A percentile compares a stretch with the other conserved stretches of the same genome.
Evolutionary conservation across 2,888 invertebrate genomes (phyloP).

Genomic region (Drosophila mimetica): DNA sequence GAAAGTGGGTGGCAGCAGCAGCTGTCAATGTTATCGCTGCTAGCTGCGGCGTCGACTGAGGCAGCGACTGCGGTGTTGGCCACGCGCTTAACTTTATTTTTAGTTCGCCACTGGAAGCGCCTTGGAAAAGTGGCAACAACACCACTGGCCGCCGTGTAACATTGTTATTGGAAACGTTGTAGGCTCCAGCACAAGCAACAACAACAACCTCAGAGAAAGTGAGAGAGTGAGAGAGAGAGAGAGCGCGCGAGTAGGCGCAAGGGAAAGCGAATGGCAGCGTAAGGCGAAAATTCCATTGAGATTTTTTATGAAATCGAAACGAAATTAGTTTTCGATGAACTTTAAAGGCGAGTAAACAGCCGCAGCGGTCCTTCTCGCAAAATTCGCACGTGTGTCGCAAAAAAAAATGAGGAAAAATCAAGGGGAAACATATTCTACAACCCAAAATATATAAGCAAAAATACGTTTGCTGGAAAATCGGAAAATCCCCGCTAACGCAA

Average conservation of each 20-base stretch:
- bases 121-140: slow-evolving; percentile 65
- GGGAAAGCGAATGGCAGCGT: slow-evolving; percentile 76
- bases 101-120: slow-evolving; percentile 75
- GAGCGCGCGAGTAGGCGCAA: slow-evolving; percentile 64
- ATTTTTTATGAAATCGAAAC: slow-evolving; percentile 81
- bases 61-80: slow-evolving; percentile 51
- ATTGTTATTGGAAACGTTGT: slow-evolving; percentile 79
- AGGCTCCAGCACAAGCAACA: slow-evolving; percentile 57
- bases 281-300: slow-evolving; percentile 80
- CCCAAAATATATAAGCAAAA: slow-evolving; percentile 11
- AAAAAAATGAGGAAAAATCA: slow-evolving; percentile 7
- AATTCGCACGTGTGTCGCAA: slow-evolving; percentile 48
- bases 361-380: slow-evolving; percentile 49
- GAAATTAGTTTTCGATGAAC: slow-evolving; percentile 84
- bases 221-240: slow-evolving; percentile 34
- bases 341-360: slow-evolving; percentile 81
- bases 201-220: slow-evolving; percentile 10
- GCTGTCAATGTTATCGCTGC: slow-evolving; percentile 78
- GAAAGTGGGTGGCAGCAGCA: slow-evolving; percentile 58
- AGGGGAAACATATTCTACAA: slow-evolving; percentile 7
- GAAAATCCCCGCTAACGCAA: slow-evolving; percentile 21
- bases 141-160: slow-evolving; percentile 63
- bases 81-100: slow-evolving; percentile 81
- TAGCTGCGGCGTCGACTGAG: slow-evolving; percentile 21
- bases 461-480: slow-evolving; percentile 19